A percentile compares a stretch with the other conserved stretches of the same genome.
phyloP scores from a whole-genome alignment of 2,113 vertebrate genomes.

The Petrocephalus zakoni region DNA sequence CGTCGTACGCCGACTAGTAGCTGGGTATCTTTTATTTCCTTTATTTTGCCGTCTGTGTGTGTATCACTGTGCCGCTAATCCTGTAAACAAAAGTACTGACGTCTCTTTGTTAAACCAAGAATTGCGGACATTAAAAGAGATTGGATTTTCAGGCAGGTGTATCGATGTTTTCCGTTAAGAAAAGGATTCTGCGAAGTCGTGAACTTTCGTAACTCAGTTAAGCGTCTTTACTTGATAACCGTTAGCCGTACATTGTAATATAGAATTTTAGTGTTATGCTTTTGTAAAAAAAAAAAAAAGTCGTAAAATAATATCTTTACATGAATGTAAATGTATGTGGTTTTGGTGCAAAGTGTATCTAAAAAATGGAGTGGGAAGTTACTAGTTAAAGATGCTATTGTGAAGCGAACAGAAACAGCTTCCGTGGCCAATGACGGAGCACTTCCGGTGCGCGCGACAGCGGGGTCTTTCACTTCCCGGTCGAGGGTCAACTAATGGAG shows the following conservation, averaged over 20 bases:
- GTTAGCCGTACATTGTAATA: neutral
- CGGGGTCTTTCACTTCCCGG: slow-evolving; percentile 13
- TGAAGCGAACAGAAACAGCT: neutral
- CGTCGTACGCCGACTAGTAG: neutral
- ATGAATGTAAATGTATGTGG: neutral
- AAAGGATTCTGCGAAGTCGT: neutral
- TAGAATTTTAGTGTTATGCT: neutral
- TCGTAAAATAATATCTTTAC: neutral
- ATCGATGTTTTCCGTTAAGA: neutral
- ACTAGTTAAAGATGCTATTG: neutral
- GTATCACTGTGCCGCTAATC: neutral
- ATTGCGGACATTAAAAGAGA: neutral
- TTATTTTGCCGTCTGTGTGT: neutral
- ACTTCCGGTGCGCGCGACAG: slow-evolving; percentile 13
- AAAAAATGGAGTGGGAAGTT: neutral
- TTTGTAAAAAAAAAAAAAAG: neutral
- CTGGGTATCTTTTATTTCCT: neutral
- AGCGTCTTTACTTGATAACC: neutral
- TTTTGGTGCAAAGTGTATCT: neutral
- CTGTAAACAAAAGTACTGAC: neutral
- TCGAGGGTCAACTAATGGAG: slow-evolving; percentile 19
- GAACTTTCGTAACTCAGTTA: neutral
- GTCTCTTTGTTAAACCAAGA: neutral
- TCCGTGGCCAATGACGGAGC: slow-evolving; percentile 17
- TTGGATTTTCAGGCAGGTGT: neutral